Conservation (phyloP, 2,797 vertebrate genomes). For the Hafferia zeledoni region DNA sequence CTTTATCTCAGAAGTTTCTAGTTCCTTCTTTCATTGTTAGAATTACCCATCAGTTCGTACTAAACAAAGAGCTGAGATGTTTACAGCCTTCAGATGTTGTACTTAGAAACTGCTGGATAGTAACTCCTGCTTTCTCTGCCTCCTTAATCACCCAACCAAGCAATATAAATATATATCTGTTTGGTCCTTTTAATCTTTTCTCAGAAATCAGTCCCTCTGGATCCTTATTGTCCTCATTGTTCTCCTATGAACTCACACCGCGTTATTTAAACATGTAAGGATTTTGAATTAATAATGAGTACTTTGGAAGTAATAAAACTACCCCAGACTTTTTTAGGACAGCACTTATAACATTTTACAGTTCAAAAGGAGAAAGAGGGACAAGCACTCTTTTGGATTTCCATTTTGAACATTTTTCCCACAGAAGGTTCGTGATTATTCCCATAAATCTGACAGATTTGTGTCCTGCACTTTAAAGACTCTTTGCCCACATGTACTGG, state of each 20-base stretch:
- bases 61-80: background rate
- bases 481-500: conserved; percentile 2
- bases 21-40: background rate
- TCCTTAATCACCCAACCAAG: background rate
- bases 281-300: conserved; percentile 18
- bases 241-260: background rate
- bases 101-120: background rate
- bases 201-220: background rate
- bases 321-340: background rate
- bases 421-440: conserved; percentile 28
- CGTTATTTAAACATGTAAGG: background rate
- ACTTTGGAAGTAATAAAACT: background rate
- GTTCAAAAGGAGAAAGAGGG: background rate
- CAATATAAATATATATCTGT: background rate
- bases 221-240: background rate
- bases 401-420: background rate
- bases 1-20: background rate
- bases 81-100: background rate
- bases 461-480: conserved; percentile 38
- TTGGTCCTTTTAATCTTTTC: background rate
- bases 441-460: conserved; percentile 32
- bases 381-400: background rate
- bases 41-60: background rate
- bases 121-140: background rate
- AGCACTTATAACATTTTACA: background rate